A percentile compares a stretch with the other conserved stretches of the same genome.
Conservation (phyloP, 2,113 vertebrate species). For the Mormyrus lacerda region DNA sequence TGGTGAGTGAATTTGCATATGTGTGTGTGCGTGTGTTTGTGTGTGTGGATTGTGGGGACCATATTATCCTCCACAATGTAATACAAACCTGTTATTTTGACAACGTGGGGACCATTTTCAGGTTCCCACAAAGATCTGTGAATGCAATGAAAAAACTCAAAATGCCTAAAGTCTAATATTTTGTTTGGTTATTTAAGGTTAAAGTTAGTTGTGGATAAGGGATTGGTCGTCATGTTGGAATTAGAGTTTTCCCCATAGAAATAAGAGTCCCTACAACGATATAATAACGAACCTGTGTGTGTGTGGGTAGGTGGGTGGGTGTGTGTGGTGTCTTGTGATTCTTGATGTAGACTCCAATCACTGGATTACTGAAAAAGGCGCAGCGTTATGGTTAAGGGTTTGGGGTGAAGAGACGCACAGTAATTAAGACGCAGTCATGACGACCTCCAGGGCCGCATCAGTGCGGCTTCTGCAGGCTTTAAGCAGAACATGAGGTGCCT, state of each 20-base stretch:
- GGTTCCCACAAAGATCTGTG: no score
- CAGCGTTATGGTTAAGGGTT: background rate
- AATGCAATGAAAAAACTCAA: no score
- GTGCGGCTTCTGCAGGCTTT: background rate
- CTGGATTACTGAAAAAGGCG: background rate
- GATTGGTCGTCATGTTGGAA: no score
- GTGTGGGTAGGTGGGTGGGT: background rate
- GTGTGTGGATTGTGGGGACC: background rate
- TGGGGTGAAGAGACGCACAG: background rate
- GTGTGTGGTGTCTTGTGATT: background rate
- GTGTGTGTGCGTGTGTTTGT: background rate
- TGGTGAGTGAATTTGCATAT: background rate
- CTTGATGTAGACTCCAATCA: background rate
- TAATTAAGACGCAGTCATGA: background rate
- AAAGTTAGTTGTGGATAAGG: no score
- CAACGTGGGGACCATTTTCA: no score
- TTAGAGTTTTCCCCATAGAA: no score
- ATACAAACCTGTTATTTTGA: no score
- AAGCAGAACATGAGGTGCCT: background rate
- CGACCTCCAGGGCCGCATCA: background rate
- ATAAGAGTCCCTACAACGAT: no score
- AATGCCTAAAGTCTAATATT: no score
- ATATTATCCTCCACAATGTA: no score
- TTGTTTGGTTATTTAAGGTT: no score
- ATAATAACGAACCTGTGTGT: background rate